Conservation (phyloP, 2,113 vertebrate genomes). For the Lynx canadensis region DNA sequence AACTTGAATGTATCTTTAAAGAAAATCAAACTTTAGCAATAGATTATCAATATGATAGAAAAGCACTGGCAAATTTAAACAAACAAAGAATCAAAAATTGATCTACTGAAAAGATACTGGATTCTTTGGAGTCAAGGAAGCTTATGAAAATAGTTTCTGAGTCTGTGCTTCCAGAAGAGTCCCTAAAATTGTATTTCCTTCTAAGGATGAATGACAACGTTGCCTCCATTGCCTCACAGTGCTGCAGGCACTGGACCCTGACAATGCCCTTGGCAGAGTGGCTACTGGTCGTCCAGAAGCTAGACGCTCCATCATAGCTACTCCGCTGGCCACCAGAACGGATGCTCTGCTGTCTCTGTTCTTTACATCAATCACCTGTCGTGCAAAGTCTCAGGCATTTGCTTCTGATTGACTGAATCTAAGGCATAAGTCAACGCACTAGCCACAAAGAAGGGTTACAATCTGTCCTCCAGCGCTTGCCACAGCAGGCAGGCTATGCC, state of each 20-base stretch:
- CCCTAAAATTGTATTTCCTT: neutral
- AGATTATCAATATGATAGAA: neutral
- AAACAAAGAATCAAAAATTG: neutral
- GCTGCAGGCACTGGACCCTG: neutral
- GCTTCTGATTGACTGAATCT: neutral
- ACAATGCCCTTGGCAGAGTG: fast-evolving
- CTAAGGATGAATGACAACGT: neutral
- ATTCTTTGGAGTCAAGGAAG: neutral
- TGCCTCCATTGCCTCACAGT: neutral
- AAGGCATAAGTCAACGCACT: neutral
- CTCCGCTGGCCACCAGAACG: neutral
- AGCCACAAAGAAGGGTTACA: neutral
- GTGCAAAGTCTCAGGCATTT: neutral
- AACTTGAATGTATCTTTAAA: neutral
- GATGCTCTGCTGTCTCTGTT: neutral
- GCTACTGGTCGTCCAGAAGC: neutral
- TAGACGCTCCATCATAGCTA: neutral
- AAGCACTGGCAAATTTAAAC: neutral
- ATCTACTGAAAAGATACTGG: neutral
- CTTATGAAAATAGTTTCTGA: neutral
- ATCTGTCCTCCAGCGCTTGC: neutral
- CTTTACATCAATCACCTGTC: neutral
- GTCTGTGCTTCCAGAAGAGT: neutral
- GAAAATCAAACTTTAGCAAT: neutral
- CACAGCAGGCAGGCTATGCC: neutral